Evolutionary conservation across 2,113 vertebrate genomes (phyloP).

Genomic region (Lepus europaeus): DNA sequence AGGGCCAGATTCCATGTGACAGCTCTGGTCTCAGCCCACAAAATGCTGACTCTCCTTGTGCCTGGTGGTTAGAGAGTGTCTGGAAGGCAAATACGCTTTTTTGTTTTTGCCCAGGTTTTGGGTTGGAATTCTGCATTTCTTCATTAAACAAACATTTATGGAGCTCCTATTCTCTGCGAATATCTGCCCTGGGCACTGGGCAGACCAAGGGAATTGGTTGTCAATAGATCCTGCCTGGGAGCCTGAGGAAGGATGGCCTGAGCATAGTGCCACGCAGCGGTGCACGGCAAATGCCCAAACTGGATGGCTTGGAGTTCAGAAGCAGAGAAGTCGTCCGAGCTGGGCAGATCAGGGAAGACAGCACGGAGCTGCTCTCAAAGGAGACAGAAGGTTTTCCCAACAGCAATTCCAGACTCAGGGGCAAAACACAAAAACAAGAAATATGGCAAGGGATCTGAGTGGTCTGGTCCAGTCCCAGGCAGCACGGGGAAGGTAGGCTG

Average conservation of each 20-base stretch:
- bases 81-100: neutral
- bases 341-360: neutral
- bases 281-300: accelerated
- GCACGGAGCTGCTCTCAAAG: neutral
- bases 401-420: neutral
- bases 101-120: neutral
- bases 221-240: neutral
- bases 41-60: neutral
- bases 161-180: neutral
- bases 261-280: too few species aligned
- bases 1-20: neutral
- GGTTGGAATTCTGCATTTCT: neutral
- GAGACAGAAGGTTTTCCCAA: neutral
- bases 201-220: neutral
- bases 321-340: neutral
- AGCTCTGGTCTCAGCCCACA: neutral
- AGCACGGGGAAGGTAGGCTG: neutral
- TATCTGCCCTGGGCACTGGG: neutral
- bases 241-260: accelerated
- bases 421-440: too few species aligned
- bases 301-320: accelerated
- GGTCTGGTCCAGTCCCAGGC: neutral
- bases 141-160: neutral
- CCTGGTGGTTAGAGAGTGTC: neutral
- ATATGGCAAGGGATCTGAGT: neutral